Percentiles rank a stretch among this genome's conserved stretches.
These are phyloP conservation scores for Ceryle rudis DNA, from an alignment of 2,797 vertebrate species.

Conservation along the genomic window DNA sequence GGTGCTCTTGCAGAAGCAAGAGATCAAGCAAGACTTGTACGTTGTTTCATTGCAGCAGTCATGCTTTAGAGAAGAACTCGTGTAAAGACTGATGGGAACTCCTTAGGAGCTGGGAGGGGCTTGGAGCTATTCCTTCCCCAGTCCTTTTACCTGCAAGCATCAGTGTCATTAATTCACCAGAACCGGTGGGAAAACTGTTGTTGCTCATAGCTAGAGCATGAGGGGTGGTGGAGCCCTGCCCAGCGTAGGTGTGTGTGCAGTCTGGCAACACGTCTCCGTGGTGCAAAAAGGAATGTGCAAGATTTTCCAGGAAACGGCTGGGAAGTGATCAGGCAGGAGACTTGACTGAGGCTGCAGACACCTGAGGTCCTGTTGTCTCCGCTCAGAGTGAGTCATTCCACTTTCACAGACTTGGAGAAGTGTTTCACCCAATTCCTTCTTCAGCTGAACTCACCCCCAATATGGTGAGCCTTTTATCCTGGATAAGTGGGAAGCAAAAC, in stretches of 20 bases:
- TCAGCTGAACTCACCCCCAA: neutral
- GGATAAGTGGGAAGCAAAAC: neutral
- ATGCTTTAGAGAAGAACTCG: neutral
- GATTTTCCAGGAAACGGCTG: neutral
- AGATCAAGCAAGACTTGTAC: accelerated
- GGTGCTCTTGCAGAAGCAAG: accelerated
- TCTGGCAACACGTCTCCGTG: accelerated
- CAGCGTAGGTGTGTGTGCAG: neutral
- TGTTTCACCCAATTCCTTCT: neutral
- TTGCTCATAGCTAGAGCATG: accelerated
- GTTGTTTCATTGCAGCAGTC: accelerated
- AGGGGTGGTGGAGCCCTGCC: neutral
- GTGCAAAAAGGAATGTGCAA: neutral
- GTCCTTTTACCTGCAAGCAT: neutral
- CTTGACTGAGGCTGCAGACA: neutral
- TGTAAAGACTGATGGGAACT: neutral
- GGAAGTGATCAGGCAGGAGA: accelerated
- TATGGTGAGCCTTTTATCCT: neutral
- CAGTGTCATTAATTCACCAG: neutral
- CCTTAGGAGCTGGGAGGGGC: neutral
- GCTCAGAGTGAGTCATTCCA: accelerated
- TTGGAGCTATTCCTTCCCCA: neutral
- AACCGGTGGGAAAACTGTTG: neutral
- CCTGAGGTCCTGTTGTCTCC: neutral
- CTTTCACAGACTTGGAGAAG: accelerated